Evolutionary conservation across 2,888 invertebrate species (phyloP).

Genomic region (Cheilosia variabilis): DNA sequence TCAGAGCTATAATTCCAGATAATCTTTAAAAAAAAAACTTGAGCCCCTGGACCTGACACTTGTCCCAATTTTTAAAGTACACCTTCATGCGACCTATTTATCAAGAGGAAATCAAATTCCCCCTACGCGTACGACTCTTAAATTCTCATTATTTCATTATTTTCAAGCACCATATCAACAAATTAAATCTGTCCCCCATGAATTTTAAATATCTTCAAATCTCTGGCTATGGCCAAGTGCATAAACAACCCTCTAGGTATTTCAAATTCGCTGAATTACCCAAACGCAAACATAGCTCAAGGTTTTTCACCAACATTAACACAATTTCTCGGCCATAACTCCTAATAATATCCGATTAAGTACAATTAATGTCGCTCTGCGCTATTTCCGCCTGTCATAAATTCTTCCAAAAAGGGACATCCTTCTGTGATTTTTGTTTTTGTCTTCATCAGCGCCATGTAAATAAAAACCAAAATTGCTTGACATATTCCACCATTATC

Average conservation of each 20-base stretch:
- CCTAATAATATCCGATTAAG: slow-evolving; percentile 68
- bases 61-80: too few relatives aligned
- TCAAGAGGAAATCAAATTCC: too few relatives aligned
- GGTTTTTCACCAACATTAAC: slow-evolving; percentile 40
- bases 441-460: slow-evolving; percentile 37
- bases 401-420: slow-evolving; percentile 46
- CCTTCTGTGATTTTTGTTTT: slow-evolving; percentile 30
- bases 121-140: too few relatives aligned
- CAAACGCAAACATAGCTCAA: slow-evolving; percentile 7
- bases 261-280: background rate
- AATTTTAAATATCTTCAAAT: background rate
- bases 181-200: background rate
- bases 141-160: too few relatives aligned
- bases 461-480: slow-evolving; percentile 71
- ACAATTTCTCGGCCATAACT: slow-evolving; percentile 55
- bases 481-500: slow-evolving; percentile 74
- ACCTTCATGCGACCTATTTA: too few relatives aligned
- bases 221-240: background rate
- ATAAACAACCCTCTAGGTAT: background rate
- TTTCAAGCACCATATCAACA: background rate
- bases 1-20: too few relatives aligned
- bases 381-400: slow-evolving; percentile 65
- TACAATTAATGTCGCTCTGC: slow-evolving; percentile 69
- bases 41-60: too few relatives aligned
- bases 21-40: too few relatives aligned